Conservation (phyloP, 2,797 vertebrate genomes). For the Aselliscus stoliczkanus region DNA sequence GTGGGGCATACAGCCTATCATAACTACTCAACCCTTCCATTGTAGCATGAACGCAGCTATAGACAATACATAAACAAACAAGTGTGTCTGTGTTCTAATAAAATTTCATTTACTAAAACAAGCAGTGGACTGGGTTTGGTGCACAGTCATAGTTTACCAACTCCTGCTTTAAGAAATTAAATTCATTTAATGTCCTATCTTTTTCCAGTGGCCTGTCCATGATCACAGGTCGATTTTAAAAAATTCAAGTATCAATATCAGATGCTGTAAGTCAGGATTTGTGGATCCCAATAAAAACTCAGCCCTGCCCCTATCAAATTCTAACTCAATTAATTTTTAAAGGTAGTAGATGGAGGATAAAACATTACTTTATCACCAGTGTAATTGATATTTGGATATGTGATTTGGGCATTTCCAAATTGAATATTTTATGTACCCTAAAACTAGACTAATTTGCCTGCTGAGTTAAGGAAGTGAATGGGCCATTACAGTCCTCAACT, state of each 20-base stretch:
- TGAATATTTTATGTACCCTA: not conserved
- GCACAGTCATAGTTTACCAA: not conserved
- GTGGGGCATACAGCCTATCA: accelerated
- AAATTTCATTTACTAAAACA: not conserved
- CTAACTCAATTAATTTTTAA: not conserved
- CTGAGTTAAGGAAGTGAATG: not conserved
- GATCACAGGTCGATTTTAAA: not conserved
- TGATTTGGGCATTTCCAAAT: not conserved
- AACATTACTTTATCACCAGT: not conserved
- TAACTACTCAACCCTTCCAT: not conserved
- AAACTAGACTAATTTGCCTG: not conserved
- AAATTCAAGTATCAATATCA: not conserved
- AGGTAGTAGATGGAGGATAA: not conserved
- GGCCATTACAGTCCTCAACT: accelerated
- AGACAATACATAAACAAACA: not conserved
- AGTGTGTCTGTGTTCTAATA: not conserved
- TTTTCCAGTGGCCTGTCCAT: not conserved
- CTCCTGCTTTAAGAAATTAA: not conserved
- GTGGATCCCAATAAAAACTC: not conserved
- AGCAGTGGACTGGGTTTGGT: not conserved
- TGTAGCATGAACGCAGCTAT: not conserved
- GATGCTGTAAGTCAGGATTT: not conserved
- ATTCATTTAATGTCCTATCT: not conserved
- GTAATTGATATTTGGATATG: not conserved
- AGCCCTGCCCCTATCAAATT: not conserved